Conservation (phyloP, 2,888 invertebrate species). For the Polymixis lichenea region DNA sequence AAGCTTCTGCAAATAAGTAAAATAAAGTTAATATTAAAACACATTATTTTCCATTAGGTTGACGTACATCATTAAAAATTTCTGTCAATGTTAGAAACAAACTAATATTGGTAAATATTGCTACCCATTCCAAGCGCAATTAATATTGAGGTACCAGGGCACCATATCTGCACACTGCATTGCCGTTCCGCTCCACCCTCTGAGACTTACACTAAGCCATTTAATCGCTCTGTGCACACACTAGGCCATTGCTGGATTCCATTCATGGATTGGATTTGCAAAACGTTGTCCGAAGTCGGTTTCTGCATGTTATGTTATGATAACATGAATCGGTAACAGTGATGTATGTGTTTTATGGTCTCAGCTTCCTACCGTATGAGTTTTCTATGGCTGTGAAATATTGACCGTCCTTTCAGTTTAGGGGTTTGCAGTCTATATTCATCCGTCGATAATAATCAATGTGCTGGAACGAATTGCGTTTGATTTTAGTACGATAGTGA, state of each 20-base stretch:
- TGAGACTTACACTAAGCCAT: constrained; percentile 51
- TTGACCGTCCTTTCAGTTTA: constrained; percentile 49
- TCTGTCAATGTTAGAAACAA: too few relatives aligned
- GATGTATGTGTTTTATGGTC: constrained; percentile 51
- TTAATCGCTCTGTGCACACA: constrained; percentile 45
- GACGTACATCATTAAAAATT: too few relatives aligned
- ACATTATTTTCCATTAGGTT: not conserved
- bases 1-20: not conserved
- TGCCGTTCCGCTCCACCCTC: constrained; percentile 26
- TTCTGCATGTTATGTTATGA: constrained; percentile 36
- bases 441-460: constrained; percentile 15
- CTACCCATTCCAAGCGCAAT: not conserved
- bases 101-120: not conserved
- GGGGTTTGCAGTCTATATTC: constrained; percentile 26
- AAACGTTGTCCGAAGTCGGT: constrained; percentile 37
- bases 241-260: constrained; percentile 42
- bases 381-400: constrained; percentile 51
- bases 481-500: constrained; percentile 5
- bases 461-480: constrained; percentile 14
- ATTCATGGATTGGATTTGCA: constrained; percentile 56
- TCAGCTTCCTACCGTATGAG: constrained; percentile 35
- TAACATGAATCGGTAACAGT: constrained; percentile 33
- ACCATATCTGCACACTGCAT: constrained; percentile 45
- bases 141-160: constrained; percentile 33
- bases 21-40: not conserved